These are phyloP conservation scores for Heliopora coerulea DNA, from an alignment of 92 coral and sea anemone species.

Conservation along the genomic window DNA sequence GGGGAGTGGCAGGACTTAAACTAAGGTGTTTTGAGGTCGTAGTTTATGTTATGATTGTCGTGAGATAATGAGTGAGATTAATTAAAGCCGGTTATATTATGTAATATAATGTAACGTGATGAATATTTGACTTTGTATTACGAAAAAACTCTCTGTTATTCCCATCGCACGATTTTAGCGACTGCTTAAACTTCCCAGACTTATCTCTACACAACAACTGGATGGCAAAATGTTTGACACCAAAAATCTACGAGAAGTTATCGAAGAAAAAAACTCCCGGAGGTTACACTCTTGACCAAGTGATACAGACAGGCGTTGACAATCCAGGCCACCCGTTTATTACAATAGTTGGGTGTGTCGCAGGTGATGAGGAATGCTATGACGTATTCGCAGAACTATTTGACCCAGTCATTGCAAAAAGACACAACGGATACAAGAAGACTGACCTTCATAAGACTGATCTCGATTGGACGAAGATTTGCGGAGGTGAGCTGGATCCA, in stretches of 20 bases:
- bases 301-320: slow-evolving; percentile 90
- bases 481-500: slow-evolving; percentile 84
- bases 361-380: slow-evolving; percentile 89
- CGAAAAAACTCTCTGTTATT: neutral
- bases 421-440: slow-evolving; percentile 86
- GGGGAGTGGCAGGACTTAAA: too few species aligned
- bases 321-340: slow-evolving; percentile 94
- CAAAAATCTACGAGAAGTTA: slow-evolving; percentile 57
- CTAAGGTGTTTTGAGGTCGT: too few species aligned
- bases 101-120: too few species aligned
- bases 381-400: slow-evolving; percentile 72
- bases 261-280: slow-evolving; percentile 65
- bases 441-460: slow-evolving; percentile 88
- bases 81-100: too few species aligned
- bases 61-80: too few species aligned
- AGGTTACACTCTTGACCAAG: slow-evolving; percentile 72
- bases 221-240: slow-evolving; percentile 85
- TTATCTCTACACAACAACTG: slow-evolving; percentile 81
- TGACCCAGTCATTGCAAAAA: slow-evolving; percentile 80
- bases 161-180: neutral
- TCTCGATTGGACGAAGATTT: slow-evolving; percentile 74
- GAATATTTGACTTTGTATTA: too few species aligned
- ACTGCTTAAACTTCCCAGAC: slow-evolving; percentile 65
- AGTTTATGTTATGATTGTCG: too few species aligned
- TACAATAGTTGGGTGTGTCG: slow-evolving; percentile 90